Base-by-base conservation (phyloP, 2,888 invertebrate species). In the Drosophila fungiperda region DNA sequence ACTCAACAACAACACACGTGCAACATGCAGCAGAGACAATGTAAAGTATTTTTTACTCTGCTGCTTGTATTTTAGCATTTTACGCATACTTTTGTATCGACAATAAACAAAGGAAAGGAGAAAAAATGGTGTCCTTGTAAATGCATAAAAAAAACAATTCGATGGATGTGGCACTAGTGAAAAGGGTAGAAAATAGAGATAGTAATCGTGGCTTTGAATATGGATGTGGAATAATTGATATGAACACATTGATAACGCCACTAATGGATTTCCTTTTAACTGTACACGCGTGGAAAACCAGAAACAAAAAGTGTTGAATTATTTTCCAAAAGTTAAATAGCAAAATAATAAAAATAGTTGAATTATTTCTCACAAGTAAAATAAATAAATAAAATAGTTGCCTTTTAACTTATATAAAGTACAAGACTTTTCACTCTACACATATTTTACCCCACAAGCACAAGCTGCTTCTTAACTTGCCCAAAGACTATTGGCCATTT, bases 401-500 rank as follows among this genome's bases (percentile, higher is more conserved):
- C 49, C 17, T 9, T 15, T 20, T 45, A 15, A 8, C 15, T 15
- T 15, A 7, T 2, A 8, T 8, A 8, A 15, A 15, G 15, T 4
- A 15, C 23, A 45, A 23, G 7, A 15, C 29, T 15, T 20, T 45
- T 45, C 20, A 20, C 7, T 8, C 45, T 12, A 20, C 15, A 45
- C 20, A 45, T 12, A 20, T 20, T 15, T 15, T 23, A 15, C 8
- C 45, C 20, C 12, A 23, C 52, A 60, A 40, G 15, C 33, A 20
- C 71, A 48, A 70, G 71, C 76, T 73, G 67, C 54, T 74, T 38
- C 54, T 9, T n/a, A 48, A 50, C 26, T 36, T 36, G 32, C 3
- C 15, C 29, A 45, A 23, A 26, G 38, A 26, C 36, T 26, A 53
- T 36, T 50, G 61, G 35, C 38, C 60, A 68, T 65, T 71, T 73